Evolutionary conservation across 2,113 vertebrate species (phyloP).

Genomic region (Tenrec ecaudatus): DNA sequence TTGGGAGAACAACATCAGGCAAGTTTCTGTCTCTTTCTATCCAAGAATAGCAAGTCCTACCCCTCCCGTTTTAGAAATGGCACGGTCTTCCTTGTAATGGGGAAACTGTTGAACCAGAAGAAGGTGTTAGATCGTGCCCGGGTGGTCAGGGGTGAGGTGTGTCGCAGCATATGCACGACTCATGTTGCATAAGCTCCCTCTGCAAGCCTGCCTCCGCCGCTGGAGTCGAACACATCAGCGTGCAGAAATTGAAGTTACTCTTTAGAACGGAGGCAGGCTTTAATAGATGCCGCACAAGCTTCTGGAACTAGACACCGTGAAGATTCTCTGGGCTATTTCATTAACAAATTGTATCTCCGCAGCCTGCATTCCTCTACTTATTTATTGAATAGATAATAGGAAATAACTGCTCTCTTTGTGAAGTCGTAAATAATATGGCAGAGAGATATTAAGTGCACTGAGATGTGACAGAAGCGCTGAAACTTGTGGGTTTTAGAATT

Average conservation of each 20-base stretch:
- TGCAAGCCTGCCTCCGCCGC: conserved; percentile 73
- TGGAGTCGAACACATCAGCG: conserved; percentile 82
- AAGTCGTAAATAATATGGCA: conserved; percentile 89
- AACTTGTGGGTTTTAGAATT: conserved; percentile 86
- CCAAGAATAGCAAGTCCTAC: background rate
- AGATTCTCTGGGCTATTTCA: conserved; percentile 87
- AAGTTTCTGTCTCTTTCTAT: background rate
- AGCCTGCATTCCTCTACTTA: conserved; percentile 87
- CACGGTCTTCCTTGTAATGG: background rate
- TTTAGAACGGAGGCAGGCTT: conserved; percentile 78
- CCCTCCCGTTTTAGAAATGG: conserved; percentile 26
- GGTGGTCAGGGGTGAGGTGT: conserved; percentile 68
- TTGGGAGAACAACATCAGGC: background rate
- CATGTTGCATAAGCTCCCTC: conserved; percentile 75
- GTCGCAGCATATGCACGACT: conserved; percentile 68
- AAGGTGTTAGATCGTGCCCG: background rate
- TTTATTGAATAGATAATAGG: conserved; percentile 91
- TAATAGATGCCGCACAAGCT: conserved; percentile 85
- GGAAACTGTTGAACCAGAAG: conserved; percentile 53
- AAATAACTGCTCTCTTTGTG: conserved; percentile 90
- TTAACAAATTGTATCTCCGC: conserved; percentile 87
- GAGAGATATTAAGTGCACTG: conserved; percentile 89
- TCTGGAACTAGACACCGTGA: conserved; percentile 85
- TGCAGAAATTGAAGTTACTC: conserved; percentile 86
- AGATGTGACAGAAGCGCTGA: conserved; percentile 88